Evolutionary conservation across 1,140 invertebrate species (phyloP).

Genomic region (Dryas iulia): DNA sequence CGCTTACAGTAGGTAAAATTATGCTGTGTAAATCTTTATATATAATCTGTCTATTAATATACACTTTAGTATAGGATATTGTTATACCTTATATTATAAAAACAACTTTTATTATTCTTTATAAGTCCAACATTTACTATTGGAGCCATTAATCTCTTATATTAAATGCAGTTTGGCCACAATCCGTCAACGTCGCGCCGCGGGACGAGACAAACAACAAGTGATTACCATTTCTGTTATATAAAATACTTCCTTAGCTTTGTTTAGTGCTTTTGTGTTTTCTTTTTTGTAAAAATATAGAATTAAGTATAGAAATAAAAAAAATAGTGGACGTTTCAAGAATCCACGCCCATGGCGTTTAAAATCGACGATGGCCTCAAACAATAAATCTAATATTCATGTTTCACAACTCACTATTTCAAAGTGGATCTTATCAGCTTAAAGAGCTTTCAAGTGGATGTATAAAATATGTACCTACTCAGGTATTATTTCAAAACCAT

Average conservation of each 20-base stretch:
- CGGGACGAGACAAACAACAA: constrained; percentile 14
- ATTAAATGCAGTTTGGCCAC: constrained; percentile 27
- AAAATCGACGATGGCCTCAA: too few relatives aligned
- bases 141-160: not conserved
- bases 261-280: not conserved
- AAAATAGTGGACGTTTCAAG: too few relatives aligned
- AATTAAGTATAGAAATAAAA: not conserved
- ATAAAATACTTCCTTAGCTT: not conserved
- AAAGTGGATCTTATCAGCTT: not conserved
- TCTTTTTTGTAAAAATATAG: not conserved
- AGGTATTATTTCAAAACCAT: not conserved
- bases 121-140: not conserved
- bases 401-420: not conserved
- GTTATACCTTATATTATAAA: not conserved
- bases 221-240: constrained; percentile 19
- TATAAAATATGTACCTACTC: not conserved
- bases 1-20: too few relatives aligned
- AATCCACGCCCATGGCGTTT: too few relatives aligned
- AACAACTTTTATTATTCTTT: not conserved
- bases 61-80: too few relatives aligned
- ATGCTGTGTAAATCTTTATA: too few relatives aligned
- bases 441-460: not conserved
- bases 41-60: too few relatives aligned
- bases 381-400: not conserved
- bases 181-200: constrained; percentile 22